Percentiles rank a stretch among this genome's conserved stretches.
These are phyloP conservation scores for Leptopilina syphax DNA, from an alignment of 2,888 invertebrate species.

Conservation along the genomic window DNA sequence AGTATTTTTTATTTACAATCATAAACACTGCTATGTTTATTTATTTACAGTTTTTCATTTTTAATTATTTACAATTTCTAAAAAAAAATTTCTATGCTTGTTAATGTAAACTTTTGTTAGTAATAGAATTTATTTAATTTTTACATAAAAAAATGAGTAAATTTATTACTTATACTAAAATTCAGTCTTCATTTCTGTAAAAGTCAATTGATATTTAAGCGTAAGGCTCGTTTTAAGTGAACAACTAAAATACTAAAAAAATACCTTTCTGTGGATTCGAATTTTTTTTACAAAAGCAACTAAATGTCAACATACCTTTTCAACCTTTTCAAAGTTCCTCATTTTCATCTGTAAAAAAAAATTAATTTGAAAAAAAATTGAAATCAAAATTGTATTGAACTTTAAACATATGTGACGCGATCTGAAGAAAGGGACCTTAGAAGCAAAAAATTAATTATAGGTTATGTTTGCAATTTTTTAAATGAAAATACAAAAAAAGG, in stretches of 20 bases:
- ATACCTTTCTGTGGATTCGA: constrained; percentile 19
- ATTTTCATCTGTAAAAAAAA: constrained; percentile 92
- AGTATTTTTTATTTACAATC: no score
- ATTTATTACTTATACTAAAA: background rate
- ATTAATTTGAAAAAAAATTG: constrained; percentile 47
- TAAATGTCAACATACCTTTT: constrained; percentile 88
- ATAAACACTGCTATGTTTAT: no score
- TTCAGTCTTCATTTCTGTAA: background rate
- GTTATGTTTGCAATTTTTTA: no score
- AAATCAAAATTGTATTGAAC: background rate
- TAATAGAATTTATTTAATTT: no score
- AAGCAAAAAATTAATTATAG: no score
- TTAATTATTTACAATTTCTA: no score
- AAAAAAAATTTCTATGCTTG: no score
- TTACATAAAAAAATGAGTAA: no score
- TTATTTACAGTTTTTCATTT: no score
- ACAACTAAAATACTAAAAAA: constrained; percentile 47
- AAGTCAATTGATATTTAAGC: background rate
- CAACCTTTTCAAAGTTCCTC: constrained; percentile 98
- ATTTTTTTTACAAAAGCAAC: constrained; percentile 37
- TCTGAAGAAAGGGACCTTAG: no score
- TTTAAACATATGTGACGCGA: background rate
- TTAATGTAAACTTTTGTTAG: no score
- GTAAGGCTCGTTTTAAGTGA: constrained; percentile 46
- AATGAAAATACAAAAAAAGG: no score